Conservation (phyloP, 2,113 vertebrate genomes). For the Cyprinus carpio region DNA sequence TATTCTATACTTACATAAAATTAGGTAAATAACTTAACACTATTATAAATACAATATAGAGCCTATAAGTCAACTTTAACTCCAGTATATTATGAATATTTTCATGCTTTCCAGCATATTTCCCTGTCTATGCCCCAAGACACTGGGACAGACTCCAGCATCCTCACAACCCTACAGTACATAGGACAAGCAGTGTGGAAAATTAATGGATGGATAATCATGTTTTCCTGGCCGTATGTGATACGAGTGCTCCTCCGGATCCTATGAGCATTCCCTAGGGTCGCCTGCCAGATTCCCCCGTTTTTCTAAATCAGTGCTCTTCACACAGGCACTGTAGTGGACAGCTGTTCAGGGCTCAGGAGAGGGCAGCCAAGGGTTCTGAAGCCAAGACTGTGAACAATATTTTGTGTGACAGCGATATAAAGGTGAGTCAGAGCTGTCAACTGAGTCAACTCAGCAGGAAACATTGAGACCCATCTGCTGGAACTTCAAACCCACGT, state of each 20-base stretch:
- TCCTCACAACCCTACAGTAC: not conserved
- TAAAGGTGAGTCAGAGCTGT: conserved; percentile 69
- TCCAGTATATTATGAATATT: no score
- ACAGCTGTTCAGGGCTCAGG: conserved; percentile 81
- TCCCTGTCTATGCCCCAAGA: not conserved
- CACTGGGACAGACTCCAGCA: not conserved
- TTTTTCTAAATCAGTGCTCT: conserved; percentile 19
- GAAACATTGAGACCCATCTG: conserved; percentile 75
- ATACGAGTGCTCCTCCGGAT: not conserved
- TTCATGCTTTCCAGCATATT: not conserved
- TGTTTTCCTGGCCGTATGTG: not conserved
- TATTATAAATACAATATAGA: no score
- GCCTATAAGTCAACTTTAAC: no score
- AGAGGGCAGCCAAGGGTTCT: conserved; percentile 72
- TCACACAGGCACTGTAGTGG: conserved; percentile 70
- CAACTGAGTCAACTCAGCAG: conserved; percentile 62
- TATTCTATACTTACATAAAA: no score
- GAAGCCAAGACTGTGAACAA: conserved; percentile 81
- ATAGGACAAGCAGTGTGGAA: not conserved
- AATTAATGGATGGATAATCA: conserved; percentile 8
- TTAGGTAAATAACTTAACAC: no score
- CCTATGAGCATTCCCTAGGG: conserved; percentile 11
- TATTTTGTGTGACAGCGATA: conserved; percentile 80
- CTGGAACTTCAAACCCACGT: conserved; percentile 39
- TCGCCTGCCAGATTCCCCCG: conserved; percentile 5